phyloP scores from a whole-genome alignment of 1,140 invertebrate species.

The Neotoxoptera formosana region DNA sequence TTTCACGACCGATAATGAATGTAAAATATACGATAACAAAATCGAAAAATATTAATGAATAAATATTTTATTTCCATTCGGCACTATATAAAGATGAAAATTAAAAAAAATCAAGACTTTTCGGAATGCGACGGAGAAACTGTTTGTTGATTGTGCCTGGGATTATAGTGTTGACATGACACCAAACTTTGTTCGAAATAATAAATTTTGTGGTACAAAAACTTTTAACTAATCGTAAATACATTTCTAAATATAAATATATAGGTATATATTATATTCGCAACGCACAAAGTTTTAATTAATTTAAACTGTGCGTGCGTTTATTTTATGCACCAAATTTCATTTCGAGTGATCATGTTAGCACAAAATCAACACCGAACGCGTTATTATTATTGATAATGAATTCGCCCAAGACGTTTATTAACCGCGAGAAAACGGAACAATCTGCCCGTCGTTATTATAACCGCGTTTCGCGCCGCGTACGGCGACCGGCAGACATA shows the following conservation, averaged over 20 bases:
- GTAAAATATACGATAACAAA: background rate
- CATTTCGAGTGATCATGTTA: background rate
- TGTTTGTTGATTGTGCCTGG: no score
- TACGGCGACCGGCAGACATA: background rate
- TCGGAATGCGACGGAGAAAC: background rate
- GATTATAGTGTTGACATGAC: background rate
- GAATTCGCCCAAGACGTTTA: background rate
- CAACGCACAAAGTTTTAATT: constrained; percentile 14
- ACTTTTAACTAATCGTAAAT: background rate
- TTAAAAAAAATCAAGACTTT: background rate
- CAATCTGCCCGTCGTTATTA: background rate
- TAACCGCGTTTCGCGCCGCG: background rate
- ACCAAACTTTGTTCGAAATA: constrained; percentile 4
- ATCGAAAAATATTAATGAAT: background rate
- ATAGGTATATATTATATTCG: background rate
- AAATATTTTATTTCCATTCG: background rate
- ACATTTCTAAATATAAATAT: background rate
- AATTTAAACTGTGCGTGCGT: constrained; percentile 38
- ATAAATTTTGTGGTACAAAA: background rate
- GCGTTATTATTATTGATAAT: background rate
- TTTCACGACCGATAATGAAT: background rate
- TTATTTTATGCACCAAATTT: constrained; percentile 5
- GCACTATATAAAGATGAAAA: background rate
- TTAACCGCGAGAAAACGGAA: background rate
- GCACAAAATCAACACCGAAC: background rate